phyloP scores from a whole-genome alignment of 2,888 invertebrate species.

The Agrochola litura region DNA sequence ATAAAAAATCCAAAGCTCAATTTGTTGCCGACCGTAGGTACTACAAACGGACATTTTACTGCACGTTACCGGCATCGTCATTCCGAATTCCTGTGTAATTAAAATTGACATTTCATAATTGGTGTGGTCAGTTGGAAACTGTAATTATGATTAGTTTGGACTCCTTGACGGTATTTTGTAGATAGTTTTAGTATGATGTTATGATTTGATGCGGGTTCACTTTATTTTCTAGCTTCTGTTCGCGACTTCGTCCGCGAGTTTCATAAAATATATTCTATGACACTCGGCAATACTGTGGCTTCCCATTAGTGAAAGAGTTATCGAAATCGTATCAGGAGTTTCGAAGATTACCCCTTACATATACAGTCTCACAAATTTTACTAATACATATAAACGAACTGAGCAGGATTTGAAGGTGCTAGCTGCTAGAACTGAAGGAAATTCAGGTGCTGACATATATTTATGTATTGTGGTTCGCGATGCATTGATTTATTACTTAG shows the following conservation, averaged over 20 bases:
- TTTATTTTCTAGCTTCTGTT: too few relatives aligned
- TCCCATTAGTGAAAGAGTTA: too few relatives aligned
- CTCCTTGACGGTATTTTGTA: not conserved
- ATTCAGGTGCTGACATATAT: slow-evolving; percentile 99
- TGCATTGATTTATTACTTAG: slow-evolving; percentile 94
- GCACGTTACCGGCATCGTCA: not conserved
- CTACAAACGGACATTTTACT: not conserved
- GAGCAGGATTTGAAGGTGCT: slow-evolving; percentile 96
- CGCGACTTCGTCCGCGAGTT: too few relatives aligned
- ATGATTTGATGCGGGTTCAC: not conserved
- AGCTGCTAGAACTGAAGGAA: slow-evolving; percentile 96
- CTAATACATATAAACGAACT: slow-evolving; percentile 92
- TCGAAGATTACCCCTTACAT: too few relatives aligned
- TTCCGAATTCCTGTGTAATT: slow-evolving; percentile 29
- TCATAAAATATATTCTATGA: too few relatives aligned
- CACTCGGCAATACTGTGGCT: too few relatives aligned
- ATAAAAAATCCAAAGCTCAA: too few relatives aligned
- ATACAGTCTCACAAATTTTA: too few relatives aligned
- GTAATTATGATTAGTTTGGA: slow-evolving; percentile 25
- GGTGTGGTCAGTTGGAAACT: slow-evolving; percentile 3
- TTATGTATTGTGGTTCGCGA: slow-evolving; percentile 98
- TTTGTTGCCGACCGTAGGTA: too few relatives aligned
- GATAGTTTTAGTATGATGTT: not conserved
- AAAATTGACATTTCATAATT: slow-evolving; percentile 53
- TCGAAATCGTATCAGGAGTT: too few relatives aligned